Percentiles rank a stretch among this genome's conserved stretches.
Conservation (phyloP, 2,797 vertebrate species). For the Oreochromis grahami region DNA sequence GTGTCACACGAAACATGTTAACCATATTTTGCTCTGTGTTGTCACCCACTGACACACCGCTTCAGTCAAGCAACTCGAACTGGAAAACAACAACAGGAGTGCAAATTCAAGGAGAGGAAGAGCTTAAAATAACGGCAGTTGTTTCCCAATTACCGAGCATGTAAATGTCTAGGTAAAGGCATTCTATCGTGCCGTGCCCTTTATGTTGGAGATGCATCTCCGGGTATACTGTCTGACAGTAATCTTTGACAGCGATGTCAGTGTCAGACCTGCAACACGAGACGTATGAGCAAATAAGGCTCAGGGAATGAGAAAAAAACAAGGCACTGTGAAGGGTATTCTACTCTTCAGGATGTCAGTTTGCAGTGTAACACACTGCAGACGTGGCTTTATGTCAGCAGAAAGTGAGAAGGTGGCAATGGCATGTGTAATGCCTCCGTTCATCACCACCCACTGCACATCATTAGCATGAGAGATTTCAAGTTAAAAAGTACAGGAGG, state of each 20-base stretch:
- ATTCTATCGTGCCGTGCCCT: conserved; percentile 1
- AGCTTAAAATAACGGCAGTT: conserved; percentile 8
- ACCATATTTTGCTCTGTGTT: conserved; percentile 50
- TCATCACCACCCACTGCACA: conserved; percentile 47
- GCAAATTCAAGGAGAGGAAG: background rate
- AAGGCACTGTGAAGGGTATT: conserved; percentile 17
- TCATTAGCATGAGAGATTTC: conserved; percentile 48
- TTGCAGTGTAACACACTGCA: conserved; percentile 22
- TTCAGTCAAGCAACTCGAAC: conserved; percentile 21
- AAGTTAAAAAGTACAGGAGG: conserved; percentile 13
- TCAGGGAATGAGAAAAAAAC: conserved; percentile 31
- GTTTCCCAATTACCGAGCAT: conserved; percentile 20
- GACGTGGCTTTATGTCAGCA: conserved; percentile 45
- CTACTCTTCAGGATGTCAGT: conserved; percentile 29
- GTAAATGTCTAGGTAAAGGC: conserved; percentile 9
- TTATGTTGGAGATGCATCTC: conserved; percentile 8
- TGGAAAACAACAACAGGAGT: conserved; percentile 4
- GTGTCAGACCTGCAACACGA: conserved; percentile 32
- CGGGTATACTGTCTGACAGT: conserved; percentile 10
- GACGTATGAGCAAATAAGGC: conserved; percentile 35
- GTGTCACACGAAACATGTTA: conserved; percentile 70
- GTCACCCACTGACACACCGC: conserved; percentile 31
- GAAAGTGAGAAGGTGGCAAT: conserved; percentile 45
- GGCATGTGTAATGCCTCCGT: conserved; percentile 40
- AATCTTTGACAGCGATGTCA: conserved; percentile 43